Conservation (phyloP, 2,113 vertebrate species). For the Ornithorhynchus anatinus region DNA sequence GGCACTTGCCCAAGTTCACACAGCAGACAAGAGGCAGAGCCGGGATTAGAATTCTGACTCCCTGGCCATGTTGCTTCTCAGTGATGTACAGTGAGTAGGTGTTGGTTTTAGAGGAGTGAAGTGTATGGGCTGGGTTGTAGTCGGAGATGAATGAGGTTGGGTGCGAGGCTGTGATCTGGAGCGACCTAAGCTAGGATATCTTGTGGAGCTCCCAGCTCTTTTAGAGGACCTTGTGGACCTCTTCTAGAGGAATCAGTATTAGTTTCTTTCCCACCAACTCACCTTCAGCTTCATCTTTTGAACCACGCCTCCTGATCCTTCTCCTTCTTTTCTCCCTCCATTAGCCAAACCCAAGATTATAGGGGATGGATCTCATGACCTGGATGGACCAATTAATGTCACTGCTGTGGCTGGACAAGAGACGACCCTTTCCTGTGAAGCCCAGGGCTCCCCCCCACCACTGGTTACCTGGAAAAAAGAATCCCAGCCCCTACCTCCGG, state of each 20-base stretch:
- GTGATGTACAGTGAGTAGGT: too few species aligned
- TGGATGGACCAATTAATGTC: constrained; percentile 52
- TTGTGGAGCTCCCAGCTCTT: too few species aligned
- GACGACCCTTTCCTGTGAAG: constrained; percentile 84
- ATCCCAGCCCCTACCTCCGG: constrained; percentile 66
- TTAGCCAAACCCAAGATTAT: constrained; percentile 83
- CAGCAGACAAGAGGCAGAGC: too few species aligned
- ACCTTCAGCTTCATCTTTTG: neutral
- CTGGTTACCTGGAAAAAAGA: constrained; percentile 84
- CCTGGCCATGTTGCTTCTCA: too few species aligned
- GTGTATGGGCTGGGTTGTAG: too few species aligned
- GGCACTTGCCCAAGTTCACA: too few species aligned
- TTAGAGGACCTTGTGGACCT: neutral
- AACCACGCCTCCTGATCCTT: neutral
- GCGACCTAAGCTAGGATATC: too few species aligned
- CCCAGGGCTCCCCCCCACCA: constrained; percentile 79
- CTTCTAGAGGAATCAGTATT: rapidly evolving
- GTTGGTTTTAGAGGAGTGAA: too few species aligned
- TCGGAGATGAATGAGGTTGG: too few species aligned
- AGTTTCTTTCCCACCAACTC: rapidly evolving
- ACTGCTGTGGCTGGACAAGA: constrained; percentile 78
- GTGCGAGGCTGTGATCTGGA: too few species aligned
- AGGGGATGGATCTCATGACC: constrained; percentile 29
- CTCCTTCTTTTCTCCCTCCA: rapidly evolving
- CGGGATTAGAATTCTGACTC: too few species aligned